Conservation (phyloP, 2,113 vertebrate species). For the Pogonocichla stellata region DNA sequence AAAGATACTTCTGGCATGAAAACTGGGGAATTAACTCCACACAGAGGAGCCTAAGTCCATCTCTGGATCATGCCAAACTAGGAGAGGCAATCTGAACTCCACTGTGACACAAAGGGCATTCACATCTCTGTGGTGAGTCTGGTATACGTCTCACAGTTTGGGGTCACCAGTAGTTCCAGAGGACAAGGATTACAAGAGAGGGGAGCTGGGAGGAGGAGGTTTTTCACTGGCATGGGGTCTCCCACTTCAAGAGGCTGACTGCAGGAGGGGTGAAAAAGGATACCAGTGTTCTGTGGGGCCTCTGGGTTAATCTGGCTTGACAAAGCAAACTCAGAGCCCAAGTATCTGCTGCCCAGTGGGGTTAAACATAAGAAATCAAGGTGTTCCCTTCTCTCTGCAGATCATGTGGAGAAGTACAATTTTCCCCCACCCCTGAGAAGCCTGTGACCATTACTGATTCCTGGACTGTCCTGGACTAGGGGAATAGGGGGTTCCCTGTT, state of each 20-base stretch:
- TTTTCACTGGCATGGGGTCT: background rate
- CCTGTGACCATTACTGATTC: rapidly evolving
- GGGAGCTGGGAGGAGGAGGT: background rate
- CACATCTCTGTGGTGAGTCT: background rate
- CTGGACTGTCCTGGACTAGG: background rate
- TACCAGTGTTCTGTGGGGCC: rapidly evolving
- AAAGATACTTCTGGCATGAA: background rate
- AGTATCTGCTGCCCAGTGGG: background rate
- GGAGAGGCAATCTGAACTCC: background rate
- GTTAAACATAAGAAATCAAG: background rate
- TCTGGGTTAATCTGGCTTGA: background rate
- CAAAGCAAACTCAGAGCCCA: background rate
- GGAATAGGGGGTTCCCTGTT: background rate
- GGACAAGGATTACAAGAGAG: background rate
- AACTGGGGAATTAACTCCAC: background rate
- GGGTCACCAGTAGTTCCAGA: background rate
- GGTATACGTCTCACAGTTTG: background rate
- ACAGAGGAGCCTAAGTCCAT: background rate
- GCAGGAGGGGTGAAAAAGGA: background rate
- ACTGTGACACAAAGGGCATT: background rate
- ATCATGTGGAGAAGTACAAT: background rate
- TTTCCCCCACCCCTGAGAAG: background rate
- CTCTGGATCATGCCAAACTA: background rate
- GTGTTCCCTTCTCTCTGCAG: background rate
- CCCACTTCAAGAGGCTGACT: background rate